A percentile compares a stretch with the other conserved stretches of the same genome.
phyloP scores from a whole-genome alignment of 2,797 vertebrate species.

The Peromyscus aztecus region DNA sequence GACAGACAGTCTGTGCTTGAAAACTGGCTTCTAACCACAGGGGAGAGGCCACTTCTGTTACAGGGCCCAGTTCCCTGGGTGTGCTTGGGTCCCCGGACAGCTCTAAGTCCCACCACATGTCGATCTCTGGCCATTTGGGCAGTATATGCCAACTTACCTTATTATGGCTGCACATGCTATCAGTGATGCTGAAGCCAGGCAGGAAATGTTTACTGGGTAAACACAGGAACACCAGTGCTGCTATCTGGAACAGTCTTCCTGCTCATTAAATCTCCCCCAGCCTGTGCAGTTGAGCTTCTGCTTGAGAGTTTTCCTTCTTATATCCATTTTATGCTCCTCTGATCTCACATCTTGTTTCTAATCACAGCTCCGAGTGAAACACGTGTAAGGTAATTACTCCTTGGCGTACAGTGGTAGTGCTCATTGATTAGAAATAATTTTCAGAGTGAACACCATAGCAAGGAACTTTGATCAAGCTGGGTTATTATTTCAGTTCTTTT shows the following conservation, averaged over 20 bases:
- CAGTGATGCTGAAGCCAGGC: accelerated
- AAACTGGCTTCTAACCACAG: not conserved
- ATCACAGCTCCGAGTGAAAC: constrained; percentile 74
- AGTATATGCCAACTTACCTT: not conserved
- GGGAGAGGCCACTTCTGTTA: not conserved
- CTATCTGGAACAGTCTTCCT: not conserved
- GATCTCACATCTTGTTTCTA: constrained; percentile 72
- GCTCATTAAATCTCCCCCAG: not conserved
- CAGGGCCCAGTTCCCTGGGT: not conserved
- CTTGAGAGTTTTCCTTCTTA: constrained; percentile 31
- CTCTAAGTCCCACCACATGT: not conserved
- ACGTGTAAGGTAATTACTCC: constrained; percentile 70
- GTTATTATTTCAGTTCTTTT: constrained; percentile 60
- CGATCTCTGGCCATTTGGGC: not conserved
- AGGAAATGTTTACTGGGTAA: not conserved
- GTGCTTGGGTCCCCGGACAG: not conserved
- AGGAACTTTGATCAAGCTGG: constrained; percentile 66
- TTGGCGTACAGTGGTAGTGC: not conserved
- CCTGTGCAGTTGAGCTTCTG: not conserved
- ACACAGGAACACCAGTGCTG: accelerated
- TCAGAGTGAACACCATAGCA: constrained; percentile 58
- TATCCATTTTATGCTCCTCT: constrained; percentile 54
- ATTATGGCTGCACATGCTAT: not conserved
- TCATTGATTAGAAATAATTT: constrained; percentile 80
- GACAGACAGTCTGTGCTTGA: not conserved